Percentiles rank a stretch among this genome's conserved stretches.
Conservation (phyloP, 2,113 vertebrate species). For the Xiphophorus maculatus region DNA sequence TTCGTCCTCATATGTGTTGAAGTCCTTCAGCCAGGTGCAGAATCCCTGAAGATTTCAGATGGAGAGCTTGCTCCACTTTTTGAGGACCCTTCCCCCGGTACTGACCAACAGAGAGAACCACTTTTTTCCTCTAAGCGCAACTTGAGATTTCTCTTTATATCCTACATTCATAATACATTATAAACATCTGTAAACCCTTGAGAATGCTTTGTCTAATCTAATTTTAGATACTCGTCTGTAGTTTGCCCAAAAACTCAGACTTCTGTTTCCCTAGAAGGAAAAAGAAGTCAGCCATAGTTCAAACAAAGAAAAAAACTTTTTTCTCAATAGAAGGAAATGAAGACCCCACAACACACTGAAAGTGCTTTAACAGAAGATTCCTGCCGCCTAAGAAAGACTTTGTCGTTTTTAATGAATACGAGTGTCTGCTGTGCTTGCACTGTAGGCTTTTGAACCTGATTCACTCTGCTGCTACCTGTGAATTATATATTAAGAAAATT, state of each 20-base stretch:
- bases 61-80: slow-evolving; percentile 77
- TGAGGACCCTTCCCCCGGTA: slow-evolving; percentile 61
- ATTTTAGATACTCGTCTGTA: slow-evolving; percentile 36
- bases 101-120: slow-evolving; percentile 36
- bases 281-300: slow-evolving; percentile 9
- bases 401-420: slow-evolving; percentile 23
- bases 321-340: slow-evolving; percentile 25
- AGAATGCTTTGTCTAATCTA: slow-evolving; percentile 12
- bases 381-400: neutral
- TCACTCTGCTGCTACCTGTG: slow-evolving; percentile 23
- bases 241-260: slow-evolving; percentile 38
- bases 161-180: slow-evolving; percentile 4
- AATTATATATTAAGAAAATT: slow-evolving; percentile 45
- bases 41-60: slow-evolving; percentile 64
- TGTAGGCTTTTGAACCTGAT: slow-evolving; percentile 14
- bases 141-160: slow-evolving; percentile 27
- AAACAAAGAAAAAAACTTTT: slow-evolving; percentile 11
- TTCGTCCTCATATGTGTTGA: slow-evolving; percentile 63
- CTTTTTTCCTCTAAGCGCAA: slow-evolving; percentile 16
- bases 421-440: slow-evolving; percentile 25
- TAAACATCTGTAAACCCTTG: slow-evolving; percentile 25
- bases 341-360: slow-evolving; percentile 23
- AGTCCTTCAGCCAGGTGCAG: slow-evolving; percentile 72
- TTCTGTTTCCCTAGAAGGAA: neutral
- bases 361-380: slow-evolving; percentile 6